These are phyloP conservation scores for Mastacembelus armatus DNA, from an alignment of 2,797 vertebrate species.

Conservation along the genomic window DNA sequence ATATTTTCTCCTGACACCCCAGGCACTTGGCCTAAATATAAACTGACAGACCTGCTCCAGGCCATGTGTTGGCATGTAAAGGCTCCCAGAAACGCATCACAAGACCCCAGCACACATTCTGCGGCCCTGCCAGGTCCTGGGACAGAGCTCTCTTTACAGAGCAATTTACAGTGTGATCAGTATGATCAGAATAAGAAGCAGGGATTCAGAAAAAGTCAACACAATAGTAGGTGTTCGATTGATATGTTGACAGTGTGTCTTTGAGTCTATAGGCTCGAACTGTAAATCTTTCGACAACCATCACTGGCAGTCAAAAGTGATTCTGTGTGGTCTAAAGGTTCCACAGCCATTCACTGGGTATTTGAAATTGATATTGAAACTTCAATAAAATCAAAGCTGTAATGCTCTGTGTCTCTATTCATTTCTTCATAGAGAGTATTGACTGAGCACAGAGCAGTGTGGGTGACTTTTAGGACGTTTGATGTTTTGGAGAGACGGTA, in stretches of 20 bases:
- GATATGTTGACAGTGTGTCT: background rate
- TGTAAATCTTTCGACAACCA: conserved; percentile 5
- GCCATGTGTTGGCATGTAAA: conserved; percentile 63
- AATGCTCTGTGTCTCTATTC: conserved; percentile 7
- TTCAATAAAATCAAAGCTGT: conserved; percentile 48
- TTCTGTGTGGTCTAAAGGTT: background rate
- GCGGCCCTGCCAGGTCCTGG: conserved; percentile 4
- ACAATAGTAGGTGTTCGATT: background rate
- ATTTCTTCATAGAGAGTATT: conserved; percentile 25
- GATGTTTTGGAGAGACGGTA: background rate
- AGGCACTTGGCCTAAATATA: conserved; percentile 82
- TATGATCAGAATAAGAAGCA: background rate
- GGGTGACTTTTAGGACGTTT: conserved; percentile 12
- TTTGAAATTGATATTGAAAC: conserved; percentile 19
- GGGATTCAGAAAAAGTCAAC: background rate
- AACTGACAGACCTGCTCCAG: conserved; percentile 45
- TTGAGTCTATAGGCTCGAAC: background rate
- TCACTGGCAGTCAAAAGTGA: background rate
- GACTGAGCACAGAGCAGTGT: background rate
- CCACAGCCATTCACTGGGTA: background rate
- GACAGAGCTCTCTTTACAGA: conserved; percentile 12
- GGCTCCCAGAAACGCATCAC: conserved; percentile 72
- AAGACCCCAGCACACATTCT: conserved; percentile 54
- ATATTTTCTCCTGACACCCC: conserved; percentile 74
- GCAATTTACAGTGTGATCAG: conserved; percentile 19